A percentile compares a stretch with the other conserved stretches of the same genome.
Conservation (phyloP, 35 echinoderm and acorn worm genomes). For the Antedon bifida region DNA sequence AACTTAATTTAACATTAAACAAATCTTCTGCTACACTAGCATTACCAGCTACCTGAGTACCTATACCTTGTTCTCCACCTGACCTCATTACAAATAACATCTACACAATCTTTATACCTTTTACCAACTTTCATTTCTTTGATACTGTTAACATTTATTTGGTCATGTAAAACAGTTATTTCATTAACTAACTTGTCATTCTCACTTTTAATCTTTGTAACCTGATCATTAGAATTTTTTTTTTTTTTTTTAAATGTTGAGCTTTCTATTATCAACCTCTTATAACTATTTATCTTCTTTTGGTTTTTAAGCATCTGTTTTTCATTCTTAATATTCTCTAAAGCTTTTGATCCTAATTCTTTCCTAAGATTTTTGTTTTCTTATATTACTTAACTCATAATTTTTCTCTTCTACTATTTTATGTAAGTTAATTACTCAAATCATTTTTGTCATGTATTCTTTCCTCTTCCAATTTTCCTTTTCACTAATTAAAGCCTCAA, state of each 20-base stretch:
- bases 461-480: neutral
- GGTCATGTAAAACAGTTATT: neutral
- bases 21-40: neutral
- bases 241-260: too few relatives aligned
- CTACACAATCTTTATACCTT: neutral
- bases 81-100: neutral
- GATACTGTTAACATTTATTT: neutral
- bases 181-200: neutral
- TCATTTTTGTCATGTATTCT: too few relatives aligned
- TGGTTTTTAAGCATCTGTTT: too few relatives aligned
- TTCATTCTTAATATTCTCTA: too few relatives aligned
- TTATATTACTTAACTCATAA: too few relatives aligned
- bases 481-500: too few relatives aligned
- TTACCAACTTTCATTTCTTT: neutral
- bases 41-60: neutral
- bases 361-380: too few relatives aligned
- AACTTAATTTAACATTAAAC: neutral
- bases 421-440: too few relatives aligned
- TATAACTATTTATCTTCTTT: too few relatives aligned
- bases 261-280: too few relatives aligned
- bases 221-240: neutral
- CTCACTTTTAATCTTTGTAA: neutral
- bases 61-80: neutral
- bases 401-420: too few relatives aligned
- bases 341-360: too few relatives aligned